Conservation (phyloP, 2,113 vertebrate species). For the Takifugu bimaculatus region DNA sequence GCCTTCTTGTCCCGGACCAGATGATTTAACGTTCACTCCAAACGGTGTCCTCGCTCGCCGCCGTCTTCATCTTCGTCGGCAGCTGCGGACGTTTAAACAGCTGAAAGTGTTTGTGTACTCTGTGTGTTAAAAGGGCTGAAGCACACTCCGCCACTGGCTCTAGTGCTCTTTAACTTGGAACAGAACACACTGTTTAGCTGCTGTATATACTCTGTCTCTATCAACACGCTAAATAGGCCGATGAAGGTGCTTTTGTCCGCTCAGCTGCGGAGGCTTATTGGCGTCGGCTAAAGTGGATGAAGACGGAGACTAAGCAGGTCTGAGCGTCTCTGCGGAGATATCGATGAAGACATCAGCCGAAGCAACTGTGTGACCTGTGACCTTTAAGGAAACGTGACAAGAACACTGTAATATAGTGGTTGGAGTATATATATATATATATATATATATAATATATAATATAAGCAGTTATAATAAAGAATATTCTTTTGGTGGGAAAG, state of each 20-base stretch:
- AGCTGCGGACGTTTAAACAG: slow-evolving; percentile 3
- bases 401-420: neutral
- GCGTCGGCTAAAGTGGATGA: no score
- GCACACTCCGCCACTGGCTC: slow-evolving; percentile 8
- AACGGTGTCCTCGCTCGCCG: slow-evolving; percentile 1
- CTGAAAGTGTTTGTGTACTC: slow-evolving; percentile 5
- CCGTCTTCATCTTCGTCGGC: neutral
- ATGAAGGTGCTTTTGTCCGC: slow-evolving; percentile 2
- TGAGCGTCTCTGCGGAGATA: neutral
- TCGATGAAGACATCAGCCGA: neutral
- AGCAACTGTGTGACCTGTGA: no score
- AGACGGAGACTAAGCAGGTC: no score
- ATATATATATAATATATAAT: no score
- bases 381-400: no score
- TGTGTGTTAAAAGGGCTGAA: slow-evolving; percentile 22
- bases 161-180: neutral
- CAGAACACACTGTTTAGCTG: neutral
- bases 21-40: slow-evolving; percentile 17
- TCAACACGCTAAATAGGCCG: slow-evolving; percentile 27
- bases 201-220: slow-evolving; percentile 3
- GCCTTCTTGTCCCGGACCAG: slow-evolving; percentile 12
- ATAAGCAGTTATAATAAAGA: no score
- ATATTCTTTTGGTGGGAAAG: no score
- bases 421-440: no score
- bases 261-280: no score